Percentiles rank a stretch among this genome's conserved stretches.
These are phyloP conservation scores for Stomatorhinus walkeri DNA, from an alignment of 2,797 vertebrate genomes.

Conservation along the genomic window DNA sequence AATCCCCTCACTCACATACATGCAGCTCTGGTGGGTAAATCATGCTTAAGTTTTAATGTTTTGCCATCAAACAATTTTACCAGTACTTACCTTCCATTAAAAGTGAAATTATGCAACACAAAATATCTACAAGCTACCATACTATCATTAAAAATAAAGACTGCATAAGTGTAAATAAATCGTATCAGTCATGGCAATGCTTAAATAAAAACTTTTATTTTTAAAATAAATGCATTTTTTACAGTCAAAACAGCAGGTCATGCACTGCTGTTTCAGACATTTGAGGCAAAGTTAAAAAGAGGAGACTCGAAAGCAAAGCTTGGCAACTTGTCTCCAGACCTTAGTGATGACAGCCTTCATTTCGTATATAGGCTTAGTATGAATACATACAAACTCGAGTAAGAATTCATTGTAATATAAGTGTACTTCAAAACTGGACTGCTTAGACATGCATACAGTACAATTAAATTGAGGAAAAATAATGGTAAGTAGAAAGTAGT, in stretches of 20 bases:
- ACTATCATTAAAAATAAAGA: neutral
- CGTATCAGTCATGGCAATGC: neutral
- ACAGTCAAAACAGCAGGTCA: conserved; percentile 66
- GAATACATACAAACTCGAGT: conserved; percentile 27
- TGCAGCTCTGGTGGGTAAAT: neutral
- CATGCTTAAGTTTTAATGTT: neutral
- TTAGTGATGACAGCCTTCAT: conserved; percentile 26
- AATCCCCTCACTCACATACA: neutral
- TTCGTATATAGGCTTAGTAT: conserved; percentile 12
- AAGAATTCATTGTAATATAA: neutral
- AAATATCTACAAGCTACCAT: neutral
- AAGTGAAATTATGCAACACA: neutral
- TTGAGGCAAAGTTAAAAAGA: conserved; percentile 49
- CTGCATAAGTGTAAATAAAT: neutral
- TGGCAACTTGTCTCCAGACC: conserved; percentile 52
- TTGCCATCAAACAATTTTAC: neutral
- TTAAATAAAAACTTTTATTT: conserved; percentile 72
- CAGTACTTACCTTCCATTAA: neutral
- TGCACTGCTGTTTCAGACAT: conserved; percentile 57
- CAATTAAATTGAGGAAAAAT: conserved; percentile 34
- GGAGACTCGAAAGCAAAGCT: conserved; percentile 37
- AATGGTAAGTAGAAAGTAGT: conserved; percentile 27
- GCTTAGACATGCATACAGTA: conserved; percentile 24
- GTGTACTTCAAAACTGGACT: conserved; percentile 14
- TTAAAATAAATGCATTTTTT: conserved; percentile 73